Conservation (phyloP, 1,140 invertebrate genomes). For the Paramacrobiotus metropolitanus region DNA sequence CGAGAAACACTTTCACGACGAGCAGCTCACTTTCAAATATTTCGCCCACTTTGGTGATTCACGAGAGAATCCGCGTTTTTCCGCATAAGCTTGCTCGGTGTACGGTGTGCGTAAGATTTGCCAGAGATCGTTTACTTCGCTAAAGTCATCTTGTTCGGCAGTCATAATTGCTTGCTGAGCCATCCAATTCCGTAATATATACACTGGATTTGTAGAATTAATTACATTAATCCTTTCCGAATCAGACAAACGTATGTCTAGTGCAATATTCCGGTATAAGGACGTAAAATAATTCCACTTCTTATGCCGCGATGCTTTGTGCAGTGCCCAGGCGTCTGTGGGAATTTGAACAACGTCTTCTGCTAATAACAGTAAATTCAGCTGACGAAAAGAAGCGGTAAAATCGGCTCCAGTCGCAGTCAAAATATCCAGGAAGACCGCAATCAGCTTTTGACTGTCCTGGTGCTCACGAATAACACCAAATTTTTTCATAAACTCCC, state of each 20-base stretch:
- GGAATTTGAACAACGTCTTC: constrained; percentile 13
- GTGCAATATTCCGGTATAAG: constrained; percentile 12
- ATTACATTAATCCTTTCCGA: constrained; percentile 24
- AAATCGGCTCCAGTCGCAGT: constrained; percentile 35
- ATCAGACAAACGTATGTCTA: neutral
- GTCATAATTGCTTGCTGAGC: constrained; percentile 35
- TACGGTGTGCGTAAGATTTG: constrained; percentile 32
- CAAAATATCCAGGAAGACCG: constrained; percentile 33
- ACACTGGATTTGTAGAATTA: constrained; percentile 30
- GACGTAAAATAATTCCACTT: constrained; percentile 20
- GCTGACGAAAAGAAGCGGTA: constrained; percentile 33
- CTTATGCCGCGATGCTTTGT: constrained; percentile 10
- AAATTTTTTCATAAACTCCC: neutral
- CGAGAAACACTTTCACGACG: no score
- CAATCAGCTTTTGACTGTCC: constrained; percentile 22
- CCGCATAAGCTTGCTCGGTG: constrained; percentile 23
- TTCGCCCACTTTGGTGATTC: constrained; percentile 30
- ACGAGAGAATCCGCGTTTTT: constrained; percentile 26
- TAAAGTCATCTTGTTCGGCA: constrained; percentile 35
- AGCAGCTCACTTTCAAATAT: constrained; percentile 31
- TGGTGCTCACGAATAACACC: neutral
- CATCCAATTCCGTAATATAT: constrained; percentile 37
- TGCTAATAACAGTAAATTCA: constrained; percentile 26
- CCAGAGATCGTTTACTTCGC: constrained; percentile 29
- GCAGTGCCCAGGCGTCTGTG: neutral